These are phyloP conservation scores for Aphelocoma californica DNA, from an alignment of 2,797 vertebrate genomes.

Conservation along the genomic window DNA sequence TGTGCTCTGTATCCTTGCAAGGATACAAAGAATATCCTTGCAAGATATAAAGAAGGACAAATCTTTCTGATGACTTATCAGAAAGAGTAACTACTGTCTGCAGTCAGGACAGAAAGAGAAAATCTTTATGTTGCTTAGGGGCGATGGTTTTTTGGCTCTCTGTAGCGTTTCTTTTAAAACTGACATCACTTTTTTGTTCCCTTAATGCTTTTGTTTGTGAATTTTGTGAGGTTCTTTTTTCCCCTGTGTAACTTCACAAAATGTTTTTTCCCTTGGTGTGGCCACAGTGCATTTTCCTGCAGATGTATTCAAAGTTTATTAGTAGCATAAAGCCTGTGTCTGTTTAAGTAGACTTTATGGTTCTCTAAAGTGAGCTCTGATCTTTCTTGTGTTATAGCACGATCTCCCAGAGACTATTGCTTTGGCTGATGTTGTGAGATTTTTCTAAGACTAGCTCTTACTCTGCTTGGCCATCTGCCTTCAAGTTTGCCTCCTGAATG, in stretches of 20 bases:
- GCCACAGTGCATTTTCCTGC: neutral
- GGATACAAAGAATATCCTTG: neutral
- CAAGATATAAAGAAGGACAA: neutral
- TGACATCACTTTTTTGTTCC: neutral
- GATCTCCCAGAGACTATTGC: neutral
- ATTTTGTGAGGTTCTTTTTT: neutral
- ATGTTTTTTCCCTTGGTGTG: neutral
- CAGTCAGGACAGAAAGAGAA: neutral
- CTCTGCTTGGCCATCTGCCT: conserved; percentile 16
- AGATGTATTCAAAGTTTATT: neutral
- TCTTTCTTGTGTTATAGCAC: neutral
- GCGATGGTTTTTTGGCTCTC: neutral
- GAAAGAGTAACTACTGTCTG: neutral
- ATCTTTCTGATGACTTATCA: neutral
- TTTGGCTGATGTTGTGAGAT: conserved; percentile 18
- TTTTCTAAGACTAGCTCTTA: conserved; percentile 2
- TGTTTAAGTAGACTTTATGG: neutral
- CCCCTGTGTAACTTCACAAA: neutral
- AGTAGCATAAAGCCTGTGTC: neutral
- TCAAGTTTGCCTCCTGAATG: conserved; percentile 9
- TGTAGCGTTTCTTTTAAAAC: neutral
- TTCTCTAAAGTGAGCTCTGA: neutral
- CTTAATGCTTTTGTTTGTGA: neutral
- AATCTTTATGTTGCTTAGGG: neutral
- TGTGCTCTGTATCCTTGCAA: neutral